These are phyloP conservation scores for Fukomys damarensis DNA, from an alignment of 2,113 vertebrate genomes.

Conservation along the genomic window DNA sequence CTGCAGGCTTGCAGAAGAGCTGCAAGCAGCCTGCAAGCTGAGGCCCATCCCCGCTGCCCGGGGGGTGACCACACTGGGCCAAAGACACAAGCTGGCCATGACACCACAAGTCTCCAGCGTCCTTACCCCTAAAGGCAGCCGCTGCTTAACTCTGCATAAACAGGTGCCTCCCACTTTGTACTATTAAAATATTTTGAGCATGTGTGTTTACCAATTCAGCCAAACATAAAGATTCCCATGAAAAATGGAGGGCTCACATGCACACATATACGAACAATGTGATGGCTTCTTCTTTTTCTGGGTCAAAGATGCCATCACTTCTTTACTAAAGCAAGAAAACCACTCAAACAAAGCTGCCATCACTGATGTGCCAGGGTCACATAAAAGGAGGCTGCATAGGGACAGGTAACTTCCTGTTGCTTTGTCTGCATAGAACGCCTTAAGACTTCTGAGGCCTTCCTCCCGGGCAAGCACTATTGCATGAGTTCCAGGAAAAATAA, in stretches of 20 bases:
- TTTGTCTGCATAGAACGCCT: background rate
- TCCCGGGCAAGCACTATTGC: background rate
- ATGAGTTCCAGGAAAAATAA: background rate
- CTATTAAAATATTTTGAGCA: background rate
- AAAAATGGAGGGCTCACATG: background rate
- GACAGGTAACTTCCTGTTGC: background rate
- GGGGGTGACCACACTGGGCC: too few species aligned
- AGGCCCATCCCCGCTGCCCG: background rate
- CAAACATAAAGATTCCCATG: background rate
- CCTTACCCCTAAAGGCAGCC: background rate
- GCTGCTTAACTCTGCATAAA: background rate
- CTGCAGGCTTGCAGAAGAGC: constrained; percentile 55
- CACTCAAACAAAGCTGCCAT: background rate
- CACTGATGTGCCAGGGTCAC: background rate
- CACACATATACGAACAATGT: background rate
- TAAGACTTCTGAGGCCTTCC: background rate
- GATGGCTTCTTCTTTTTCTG: background rate
- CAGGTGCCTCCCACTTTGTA: background rate
- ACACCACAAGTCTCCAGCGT: background rate
- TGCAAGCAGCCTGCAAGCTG: constrained; percentile 24
- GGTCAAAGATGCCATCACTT: background rate
- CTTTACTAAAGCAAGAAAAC: background rate
- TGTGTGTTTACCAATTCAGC: background rate
- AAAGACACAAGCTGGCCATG: background rate
- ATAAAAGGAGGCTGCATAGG: background rate